A percentile compares a stretch with the other conserved stretches of the same genome.
Conservation (phyloP, 2,113 vertebrate genomes). For the Chlamydotis undulata region DNA sequence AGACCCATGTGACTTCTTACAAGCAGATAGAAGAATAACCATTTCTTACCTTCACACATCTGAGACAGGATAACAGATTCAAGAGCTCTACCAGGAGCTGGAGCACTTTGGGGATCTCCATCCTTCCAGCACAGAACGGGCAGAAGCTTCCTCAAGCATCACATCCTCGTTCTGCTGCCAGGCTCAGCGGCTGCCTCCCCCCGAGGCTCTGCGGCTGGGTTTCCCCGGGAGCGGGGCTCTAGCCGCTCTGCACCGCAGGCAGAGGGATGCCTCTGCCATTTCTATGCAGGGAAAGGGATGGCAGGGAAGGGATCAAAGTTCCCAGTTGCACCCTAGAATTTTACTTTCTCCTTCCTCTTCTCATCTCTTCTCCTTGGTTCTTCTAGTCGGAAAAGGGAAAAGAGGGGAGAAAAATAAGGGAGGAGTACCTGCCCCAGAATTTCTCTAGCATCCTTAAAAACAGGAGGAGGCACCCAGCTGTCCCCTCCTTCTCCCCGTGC, state of each 20-base stretch:
- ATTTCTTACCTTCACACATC: constrained; percentile 55
- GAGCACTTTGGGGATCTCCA: constrained; percentile 19
- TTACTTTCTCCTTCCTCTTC: background rate
- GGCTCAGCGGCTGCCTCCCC: background rate
- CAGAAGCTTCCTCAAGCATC: constrained; percentile 31
- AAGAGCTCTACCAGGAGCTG: constrained; percentile 3
- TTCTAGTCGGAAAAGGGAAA: background rate
- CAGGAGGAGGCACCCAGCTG: background rate
- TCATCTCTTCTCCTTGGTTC: background rate
- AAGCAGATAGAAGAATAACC: background rate
- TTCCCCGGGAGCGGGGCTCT: background rate
- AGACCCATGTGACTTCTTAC: background rate
- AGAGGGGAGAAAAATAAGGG: background rate
- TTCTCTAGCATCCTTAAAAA: background rate
- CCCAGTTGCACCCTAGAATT: background rate
- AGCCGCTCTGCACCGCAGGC: background rate
- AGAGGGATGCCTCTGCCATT: background rate
- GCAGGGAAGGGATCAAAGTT: background rate
- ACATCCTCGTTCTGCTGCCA: background rate
- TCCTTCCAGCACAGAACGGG: background rate
- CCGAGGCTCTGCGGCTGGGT: background rate
- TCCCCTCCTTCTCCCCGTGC: background rate
- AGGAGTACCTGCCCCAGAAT: background rate
- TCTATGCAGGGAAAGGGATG: background rate
- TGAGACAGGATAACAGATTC: constrained; percentile 13